Conservation (phyloP, 2,113 vertebrate genomes). For the Campylorhamphus procurvoides region DNA sequence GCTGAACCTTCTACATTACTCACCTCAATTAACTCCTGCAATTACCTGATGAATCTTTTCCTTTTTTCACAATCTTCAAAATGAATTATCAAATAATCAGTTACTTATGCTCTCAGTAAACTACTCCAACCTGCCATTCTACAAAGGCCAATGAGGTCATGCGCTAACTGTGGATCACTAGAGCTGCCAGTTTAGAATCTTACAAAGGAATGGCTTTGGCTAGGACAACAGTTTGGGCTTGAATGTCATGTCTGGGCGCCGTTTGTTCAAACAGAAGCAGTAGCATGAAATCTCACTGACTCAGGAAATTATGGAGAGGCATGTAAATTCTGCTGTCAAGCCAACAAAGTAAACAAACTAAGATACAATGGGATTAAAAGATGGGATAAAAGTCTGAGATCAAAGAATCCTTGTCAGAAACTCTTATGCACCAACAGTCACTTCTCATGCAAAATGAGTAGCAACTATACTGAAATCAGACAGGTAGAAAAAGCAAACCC, state of each 20-base stretch:
- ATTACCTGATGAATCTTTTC: background rate
- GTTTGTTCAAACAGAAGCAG: background rate
- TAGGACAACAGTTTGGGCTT: background rate
- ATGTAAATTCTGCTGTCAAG: constrained; percentile 24
- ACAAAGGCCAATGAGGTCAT: background rate
- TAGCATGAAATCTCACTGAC: background rate
- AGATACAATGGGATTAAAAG: constrained; percentile 30
- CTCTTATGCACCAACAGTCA: constrained; percentile 2
- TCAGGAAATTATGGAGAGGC: background rate
- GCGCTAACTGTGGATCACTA: background rate
- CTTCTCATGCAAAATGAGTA: constrained; percentile 20
- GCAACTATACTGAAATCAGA: constrained; percentile 18
- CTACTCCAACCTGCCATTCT: background rate
- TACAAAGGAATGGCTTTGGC: background rate
- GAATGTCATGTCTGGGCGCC: background rate
- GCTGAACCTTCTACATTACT: background rate
- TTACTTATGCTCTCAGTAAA: background rate
- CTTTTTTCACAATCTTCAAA: background rate
- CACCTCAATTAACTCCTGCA: background rate
- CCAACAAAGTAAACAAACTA: constrained; percentile 23
- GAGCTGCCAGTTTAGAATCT: background rate
- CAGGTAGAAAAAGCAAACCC: constrained; percentile 12
- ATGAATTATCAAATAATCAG: background rate
- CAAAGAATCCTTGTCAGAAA: constrained; percentile 9
- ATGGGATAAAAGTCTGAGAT: constrained; percentile 15